Conservation (phyloP, 1,140 invertebrate genomes). For the Sitophilus oryzae region DNA sequence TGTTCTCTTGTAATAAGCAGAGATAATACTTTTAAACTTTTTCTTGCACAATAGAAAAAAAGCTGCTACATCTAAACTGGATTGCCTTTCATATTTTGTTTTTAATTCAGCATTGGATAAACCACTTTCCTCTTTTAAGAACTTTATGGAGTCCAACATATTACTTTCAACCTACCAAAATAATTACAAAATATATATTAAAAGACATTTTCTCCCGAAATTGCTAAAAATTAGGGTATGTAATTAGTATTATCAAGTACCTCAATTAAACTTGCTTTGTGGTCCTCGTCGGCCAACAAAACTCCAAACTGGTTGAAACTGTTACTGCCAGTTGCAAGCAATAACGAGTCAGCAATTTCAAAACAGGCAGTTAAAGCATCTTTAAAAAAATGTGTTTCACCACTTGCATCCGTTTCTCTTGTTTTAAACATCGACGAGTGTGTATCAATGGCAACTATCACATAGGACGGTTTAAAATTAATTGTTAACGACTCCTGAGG, state of each 20-base stretch:
- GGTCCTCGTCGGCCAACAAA: slow-evolving; percentile 1
- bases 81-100: slow-evolving; percentile 25
- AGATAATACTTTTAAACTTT: slow-evolving; percentile 29
- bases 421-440: slow-evolving; percentile 24
- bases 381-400: slow-evolving; percentile 16
- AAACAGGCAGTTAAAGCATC: slow-evolving; percentile 21
- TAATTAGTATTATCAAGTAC: not conserved
- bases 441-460: slow-evolving; percentile 24
- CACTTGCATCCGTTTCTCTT: slow-evolving; percentile 8
- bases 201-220: too few species aligned
- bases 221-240: too few species aligned
- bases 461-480: slow-evolving; percentile 25
- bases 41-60: slow-evolving; percentile 34
- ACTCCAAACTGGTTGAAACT: slow-evolving; percentile 22
- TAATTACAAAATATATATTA: too few species aligned
- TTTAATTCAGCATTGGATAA: slow-evolving; percentile 21
- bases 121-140: slow-evolving; percentile 21
- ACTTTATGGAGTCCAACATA: slow-evolving; percentile 28
- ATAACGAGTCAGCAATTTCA: slow-evolving; percentile 18
- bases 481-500: slow-evolving; percentile 5
- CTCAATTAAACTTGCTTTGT: slow-evolving; percentile 1
- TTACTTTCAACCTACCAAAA: slow-evolving; percentile 22
- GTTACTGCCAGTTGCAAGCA: slow-evolving; percentile 9
- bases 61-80: slow-evolving; percentile 24
- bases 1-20: slow-evolving; percentile 27